Evolutionary conservation across 2,888 invertebrate genomes (phyloP), one percentile per base, ranked within the genome.

Genomic region (Augiades crinisus): DNA sequence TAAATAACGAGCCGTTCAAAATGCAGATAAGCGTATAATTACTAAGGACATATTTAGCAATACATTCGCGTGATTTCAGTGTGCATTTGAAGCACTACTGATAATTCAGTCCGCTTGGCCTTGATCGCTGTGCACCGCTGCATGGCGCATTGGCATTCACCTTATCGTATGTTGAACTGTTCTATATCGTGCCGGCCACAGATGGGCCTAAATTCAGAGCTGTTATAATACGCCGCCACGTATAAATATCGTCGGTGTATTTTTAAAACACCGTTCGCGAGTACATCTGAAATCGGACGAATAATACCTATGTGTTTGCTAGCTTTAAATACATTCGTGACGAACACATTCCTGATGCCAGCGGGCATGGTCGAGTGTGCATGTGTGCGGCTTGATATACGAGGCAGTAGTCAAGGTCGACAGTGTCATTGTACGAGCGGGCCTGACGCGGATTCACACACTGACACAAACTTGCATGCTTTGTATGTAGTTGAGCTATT

Each of bases 91-190:
- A 52, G 55, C 60, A 63, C 54, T 64, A 57, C 61, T 68, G 73
- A 77, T 78, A 76, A 74, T 65, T 70, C 58, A 58, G 65, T 58
- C 56, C 65, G 62, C 61, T 72, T 59, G 86, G 82, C 88, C 87
- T 88, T 86, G 87, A 73, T 70, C 62, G 70, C 57, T 57, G 74
- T 72, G 73, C 75, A 76, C 68, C 74, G 68, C 60, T 70, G 75
- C 72, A 71, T 64, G 62, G 75, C 72, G 64, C 72, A 70, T 64
- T 75, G 75, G 75, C 74, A 73, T 75, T 75, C 73, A 74, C 75
- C 78, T 89, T 89, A 88, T 89, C 88, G 88, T 89, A 66, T 88
- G 85, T 86, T 88, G 88, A 89, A 88, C 88, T 81, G 78, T 62
- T 69, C 75, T 73, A 67, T 75, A 75, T 75, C 72, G 70, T 65